Percentiles rank a stretch among this genome's conserved stretches.
phyloP scores from a whole-genome alignment of 1,140 invertebrate genomes.

The Aricia agestis region DNA sequence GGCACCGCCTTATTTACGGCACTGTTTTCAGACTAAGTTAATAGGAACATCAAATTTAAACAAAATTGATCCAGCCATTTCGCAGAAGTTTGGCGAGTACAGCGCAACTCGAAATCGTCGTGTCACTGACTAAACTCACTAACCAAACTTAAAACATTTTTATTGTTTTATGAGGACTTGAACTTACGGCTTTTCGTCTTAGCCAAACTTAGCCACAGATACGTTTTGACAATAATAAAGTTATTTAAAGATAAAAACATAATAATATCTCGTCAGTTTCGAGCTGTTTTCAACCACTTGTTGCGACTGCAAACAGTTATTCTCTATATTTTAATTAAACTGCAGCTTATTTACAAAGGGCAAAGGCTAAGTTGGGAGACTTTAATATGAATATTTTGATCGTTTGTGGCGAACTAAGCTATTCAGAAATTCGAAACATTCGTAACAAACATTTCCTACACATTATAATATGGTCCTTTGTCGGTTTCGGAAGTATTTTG shows the following conservation, averaged over 20 bases:
- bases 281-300: not conserved
- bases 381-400: conserved; percentile 34
- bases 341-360: not conserved
- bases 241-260: not conserved
- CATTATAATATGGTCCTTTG: conserved; percentile 24
- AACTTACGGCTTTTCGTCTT: too few relatives aligned
- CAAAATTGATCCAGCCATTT: too few relatives aligned
- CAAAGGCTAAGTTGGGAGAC: conserved; percentile 18
- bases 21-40: too few relatives aligned
- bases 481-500: conserved; percentile 2
- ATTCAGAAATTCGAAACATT: conserved; percentile 38
- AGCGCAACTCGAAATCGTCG: too few relatives aligned
- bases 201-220: too few relatives aligned
- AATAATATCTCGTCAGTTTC: not conserved
- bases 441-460: conserved; percentile 30
- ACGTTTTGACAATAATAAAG: not conserved
- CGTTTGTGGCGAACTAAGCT: conserved; percentile 8
- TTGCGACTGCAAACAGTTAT: not conserved
- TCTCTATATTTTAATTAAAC: conserved; percentile 4
- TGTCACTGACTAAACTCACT: too few relatives aligned
- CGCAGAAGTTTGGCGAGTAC: too few relatives aligned
- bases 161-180: too few relatives aligned
- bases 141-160: too few relatives aligned
- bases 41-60: too few relatives aligned
- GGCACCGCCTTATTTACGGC: too few relatives aligned